phyloP scores from a whole-genome alignment of 1,140 invertebrate genomes.

The Apis florea region DNA sequence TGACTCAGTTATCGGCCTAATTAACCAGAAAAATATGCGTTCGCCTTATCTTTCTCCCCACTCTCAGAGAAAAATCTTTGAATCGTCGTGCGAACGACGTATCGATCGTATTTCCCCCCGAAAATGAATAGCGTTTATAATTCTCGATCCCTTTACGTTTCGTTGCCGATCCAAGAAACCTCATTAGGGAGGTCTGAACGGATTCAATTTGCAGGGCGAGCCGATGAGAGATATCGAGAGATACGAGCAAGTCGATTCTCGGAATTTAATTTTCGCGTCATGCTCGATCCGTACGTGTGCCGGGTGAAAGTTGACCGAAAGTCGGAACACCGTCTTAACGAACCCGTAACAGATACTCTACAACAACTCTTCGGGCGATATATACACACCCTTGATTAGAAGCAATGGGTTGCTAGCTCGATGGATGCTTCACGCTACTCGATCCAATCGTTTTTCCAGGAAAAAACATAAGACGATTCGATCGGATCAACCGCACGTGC shows the following conservation, averaged over 20 bases:
- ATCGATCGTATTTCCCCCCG: too few relatives aligned
- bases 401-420: too few relatives aligned
- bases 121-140: constrained; percentile 2
- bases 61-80: too few relatives aligned
- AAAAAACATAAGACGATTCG: not conserved
- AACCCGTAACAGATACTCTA: not conserved
- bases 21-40: constrained; percentile 35
- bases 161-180: constrained; percentile 18
- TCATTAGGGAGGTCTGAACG: constrained; percentile 36
- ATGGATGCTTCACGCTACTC: too few relatives aligned
- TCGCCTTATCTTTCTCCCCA: constrained; percentile 1
- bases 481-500: not conserved
- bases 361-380: not conserved
- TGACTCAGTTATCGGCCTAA: constrained; percentile 49
- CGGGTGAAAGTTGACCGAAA: not conserved
- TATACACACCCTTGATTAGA: too few relatives aligned
- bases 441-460: too few relatives aligned
- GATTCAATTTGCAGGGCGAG: constrained; percentile 44
- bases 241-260: constrained; percentile 13
- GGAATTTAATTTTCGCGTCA: constrained; percentile 20
- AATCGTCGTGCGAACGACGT: too few relatives aligned
- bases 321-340: not conserved
- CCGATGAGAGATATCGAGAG: not conserved
- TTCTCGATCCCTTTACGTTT: not conserved
- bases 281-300: not conserved